Evolutionary conservation across 2,888 invertebrate genomes (phyloP).

Genomic region (Coleophora flavipennella): DNA sequence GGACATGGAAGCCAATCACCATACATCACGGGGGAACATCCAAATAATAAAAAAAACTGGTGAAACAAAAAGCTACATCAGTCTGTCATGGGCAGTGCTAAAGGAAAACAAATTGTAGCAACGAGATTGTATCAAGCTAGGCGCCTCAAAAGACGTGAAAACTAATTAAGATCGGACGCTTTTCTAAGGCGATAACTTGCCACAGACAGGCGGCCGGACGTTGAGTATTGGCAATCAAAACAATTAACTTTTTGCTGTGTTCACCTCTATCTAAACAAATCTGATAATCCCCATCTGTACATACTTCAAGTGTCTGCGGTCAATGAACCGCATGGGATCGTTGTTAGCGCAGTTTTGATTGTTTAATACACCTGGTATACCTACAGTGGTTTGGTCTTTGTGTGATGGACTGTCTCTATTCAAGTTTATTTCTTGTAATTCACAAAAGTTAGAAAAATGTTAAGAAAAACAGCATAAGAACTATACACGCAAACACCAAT

Average conservation of each 20-base stretch:
- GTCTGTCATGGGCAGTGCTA: constrained; percentile 57
- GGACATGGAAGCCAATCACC: constrained; percentile 69
- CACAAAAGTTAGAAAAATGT: too few species aligned
- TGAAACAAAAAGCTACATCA: constrained; percentile 58
- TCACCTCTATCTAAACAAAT: constrained; percentile 50
- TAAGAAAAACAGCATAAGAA: too few species aligned
- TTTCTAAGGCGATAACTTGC: constrained; percentile 67
- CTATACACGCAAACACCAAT: too few species aligned
- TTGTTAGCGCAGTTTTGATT: neutral
- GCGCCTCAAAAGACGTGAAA: constrained; percentile 69
- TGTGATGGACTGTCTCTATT: neutral
- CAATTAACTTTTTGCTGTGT: constrained; percentile 67
- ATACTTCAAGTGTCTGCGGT: constrained; percentile 5
- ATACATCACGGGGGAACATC: constrained; percentile 64
- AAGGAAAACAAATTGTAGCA: constrained; percentile 70
- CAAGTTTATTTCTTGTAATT: neutral
- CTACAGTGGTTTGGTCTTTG: neutral
- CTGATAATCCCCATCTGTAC: constrained; percentile 9
- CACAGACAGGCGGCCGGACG: constrained; percentile 52
- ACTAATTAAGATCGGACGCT: constrained; percentile 71
- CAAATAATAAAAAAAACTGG: constrained; percentile 60
- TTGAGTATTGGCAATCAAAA: constrained; percentile 68
- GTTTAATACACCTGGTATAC: too few species aligned
- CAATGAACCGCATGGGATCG: constrained; percentile 1
- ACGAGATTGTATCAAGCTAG: constrained; percentile 66